phyloP scores from a whole-genome alignment of 2,113 vertebrate species.

The Charadrius vociferus region DNA sequence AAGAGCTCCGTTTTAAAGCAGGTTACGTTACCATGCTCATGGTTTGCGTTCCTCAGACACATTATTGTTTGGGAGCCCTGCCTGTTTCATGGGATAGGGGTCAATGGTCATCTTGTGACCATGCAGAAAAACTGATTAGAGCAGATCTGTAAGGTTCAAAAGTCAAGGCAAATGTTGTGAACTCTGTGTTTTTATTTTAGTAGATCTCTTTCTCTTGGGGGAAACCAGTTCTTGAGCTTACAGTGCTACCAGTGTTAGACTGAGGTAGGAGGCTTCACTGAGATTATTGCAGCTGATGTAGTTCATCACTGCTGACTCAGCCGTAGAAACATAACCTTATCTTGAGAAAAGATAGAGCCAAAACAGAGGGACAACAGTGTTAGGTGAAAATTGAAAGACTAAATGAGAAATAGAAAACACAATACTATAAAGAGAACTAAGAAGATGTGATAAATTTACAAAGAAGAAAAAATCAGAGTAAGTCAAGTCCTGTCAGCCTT shows the following conservation, averaged over 20 bases:
- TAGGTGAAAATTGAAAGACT: not conserved
- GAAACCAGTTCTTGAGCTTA: not conserved
- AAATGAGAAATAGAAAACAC: not conserved
- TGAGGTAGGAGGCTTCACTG: not conserved
- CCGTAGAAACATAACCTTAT: not conserved
- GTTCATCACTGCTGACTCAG: not conserved
- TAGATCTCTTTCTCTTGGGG: not conserved
- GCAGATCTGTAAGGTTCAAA: not conserved
- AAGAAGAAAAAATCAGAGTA: not conserved
- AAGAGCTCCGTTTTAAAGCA: not conserved
- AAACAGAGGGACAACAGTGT: not conserved
- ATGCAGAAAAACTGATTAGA: not conserved
- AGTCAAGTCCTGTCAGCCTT: not conserved
- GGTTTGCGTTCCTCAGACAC: not conserved
- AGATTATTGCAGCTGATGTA: not conserved
- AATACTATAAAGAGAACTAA: not conserved
- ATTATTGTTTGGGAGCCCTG: not conserved
- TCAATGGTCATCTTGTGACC: not conserved
- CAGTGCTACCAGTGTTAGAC: not conserved
- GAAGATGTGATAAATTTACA: not conserved
- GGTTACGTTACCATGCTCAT: accelerated
- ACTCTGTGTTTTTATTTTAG: not conserved
- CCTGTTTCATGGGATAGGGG: not conserved
- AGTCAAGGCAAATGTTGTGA: not conserved
- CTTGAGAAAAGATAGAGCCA: not conserved